Percentiles rank a stretch among this genome's conserved stretches.
phyloP scores from a whole-genome alignment of 2,888 invertebrate species.

The Thalpophila matura region DNA sequence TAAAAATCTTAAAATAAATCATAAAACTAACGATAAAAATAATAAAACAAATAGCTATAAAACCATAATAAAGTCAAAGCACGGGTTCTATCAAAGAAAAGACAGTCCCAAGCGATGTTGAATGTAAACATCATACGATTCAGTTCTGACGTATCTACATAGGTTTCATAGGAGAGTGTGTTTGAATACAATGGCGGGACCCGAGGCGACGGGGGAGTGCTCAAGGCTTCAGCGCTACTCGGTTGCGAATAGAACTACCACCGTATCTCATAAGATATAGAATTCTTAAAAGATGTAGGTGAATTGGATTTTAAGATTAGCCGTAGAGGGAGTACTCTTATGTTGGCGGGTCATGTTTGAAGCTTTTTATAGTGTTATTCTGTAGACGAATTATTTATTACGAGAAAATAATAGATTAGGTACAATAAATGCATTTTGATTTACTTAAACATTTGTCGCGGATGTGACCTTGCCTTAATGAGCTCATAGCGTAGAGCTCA shows the following conservation, averaged over 20 bases:
- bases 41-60: constrained; percentile 50
- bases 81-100: constrained; percentile 48
- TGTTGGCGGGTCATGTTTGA: constrained; percentile 4
- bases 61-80: constrained; percentile 56
- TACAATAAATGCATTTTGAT: no score
- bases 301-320: constrained; percentile 59
- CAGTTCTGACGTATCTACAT: constrained; percentile 51
- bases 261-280: constrained; percentile 59
- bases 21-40: constrained; percentile 51
- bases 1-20: constrained; percentile 37
- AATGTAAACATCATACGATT: constrained; percentile 64
- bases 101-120: constrained; percentile 47
- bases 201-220: constrained; percentile 67
- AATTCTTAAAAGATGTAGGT: constrained; percentile 56
- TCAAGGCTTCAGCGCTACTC: constrained; percentile 58
- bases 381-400: background rate
- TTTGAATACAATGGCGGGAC: constrained; percentile 70
- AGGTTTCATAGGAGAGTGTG: constrained; percentile 62
- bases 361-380: background rate
- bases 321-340: constrained; percentile 16
- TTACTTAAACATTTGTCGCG: no score
- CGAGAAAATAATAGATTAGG: no score
- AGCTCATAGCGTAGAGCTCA: no score
- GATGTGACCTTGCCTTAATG: no score
- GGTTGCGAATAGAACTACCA: constrained; percentile 50